phyloP scores from a whole-genome alignment of 2,888 invertebrate species.

The Chrysolina oricalcia region DNA sequence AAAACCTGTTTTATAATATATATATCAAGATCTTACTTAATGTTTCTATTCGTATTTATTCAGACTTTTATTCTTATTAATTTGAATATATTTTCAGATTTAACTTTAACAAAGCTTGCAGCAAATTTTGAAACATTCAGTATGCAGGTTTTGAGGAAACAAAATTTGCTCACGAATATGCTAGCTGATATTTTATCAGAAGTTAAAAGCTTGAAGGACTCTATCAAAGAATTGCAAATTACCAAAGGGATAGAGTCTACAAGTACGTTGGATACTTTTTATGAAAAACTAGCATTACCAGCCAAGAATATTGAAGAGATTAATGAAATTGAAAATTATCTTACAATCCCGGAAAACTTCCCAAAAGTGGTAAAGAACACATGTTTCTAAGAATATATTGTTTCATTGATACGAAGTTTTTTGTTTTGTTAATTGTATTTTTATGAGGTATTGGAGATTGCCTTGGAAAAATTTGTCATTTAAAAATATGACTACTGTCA shows the following conservation, averaged over 20 bases:
- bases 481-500: too few relatives aligned
- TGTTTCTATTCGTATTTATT: conserved; percentile 19
- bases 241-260: neutral
- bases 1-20: conserved; percentile 25
- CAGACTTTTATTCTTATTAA: conserved; percentile 31
- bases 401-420: neutral
- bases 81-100: conserved; percentile 18
- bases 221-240: conserved; percentile 10
- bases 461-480: conserved; percentile 16
- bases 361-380: conserved; percentile 13
- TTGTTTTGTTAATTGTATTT: conserved; percentile 12
- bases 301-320: conserved; percentile 6
- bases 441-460: neutral
- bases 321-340: conserved; percentile 20
- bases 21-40: conserved; percentile 27
- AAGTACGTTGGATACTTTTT: neutral
- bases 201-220: conserved; percentile 16
- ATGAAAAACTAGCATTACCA: conserved; percentile 18
- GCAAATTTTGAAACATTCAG: neutral
- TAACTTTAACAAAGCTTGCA: conserved; percentile 4
- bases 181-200: conserved; percentile 6
- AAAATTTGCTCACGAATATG: conserved; percentile 22
- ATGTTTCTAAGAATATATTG: neutral
- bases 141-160: conserved; percentile 4
- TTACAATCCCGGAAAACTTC: neutral